Percentiles rank a stretch among this genome's conserved stretches.
Evolutionary conservation across 1,140 invertebrate species (phyloP).

Genomic region (Heliconius melpomene): DNA sequence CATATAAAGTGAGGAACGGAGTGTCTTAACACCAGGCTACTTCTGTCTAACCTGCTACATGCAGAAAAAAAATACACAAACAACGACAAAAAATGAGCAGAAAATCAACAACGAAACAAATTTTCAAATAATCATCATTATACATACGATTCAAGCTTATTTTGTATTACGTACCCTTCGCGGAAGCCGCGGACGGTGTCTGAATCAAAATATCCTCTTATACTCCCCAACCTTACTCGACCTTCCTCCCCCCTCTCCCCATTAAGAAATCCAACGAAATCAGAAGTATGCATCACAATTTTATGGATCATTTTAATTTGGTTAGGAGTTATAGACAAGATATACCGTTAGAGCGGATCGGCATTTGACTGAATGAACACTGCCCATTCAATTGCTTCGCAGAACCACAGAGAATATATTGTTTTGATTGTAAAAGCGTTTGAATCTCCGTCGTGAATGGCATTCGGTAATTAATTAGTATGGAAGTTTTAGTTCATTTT

Average conservation of each 20-base stretch:
- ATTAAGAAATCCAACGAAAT: conserved; percentile 30
- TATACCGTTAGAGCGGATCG: conserved; percentile 51
- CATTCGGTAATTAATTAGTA: conserved; percentile 13
- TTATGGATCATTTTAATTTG: conserved; percentile 37
- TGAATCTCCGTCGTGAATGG: conserved; percentile 24
- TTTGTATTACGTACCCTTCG: conserved; percentile 53
- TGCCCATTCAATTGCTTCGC: conserved; percentile 52
- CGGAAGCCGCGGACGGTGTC: conserved; percentile 50
- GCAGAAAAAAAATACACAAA: not conserved
- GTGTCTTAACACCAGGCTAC: too few relatives aligned
- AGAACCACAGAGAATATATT: conserved; percentile 44
- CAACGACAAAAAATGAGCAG: not conserved
- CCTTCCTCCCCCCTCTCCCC: conserved; percentile 34
- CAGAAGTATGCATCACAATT: conserved; percentile 14
- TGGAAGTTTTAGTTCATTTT: not conserved
- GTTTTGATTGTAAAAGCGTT: conserved; percentile 40
- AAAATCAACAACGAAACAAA: conserved; percentile 22
- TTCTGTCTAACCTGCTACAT: too few relatives aligned
- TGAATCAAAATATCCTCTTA: conserved; percentile 61
- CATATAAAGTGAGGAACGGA: too few relatives aligned
- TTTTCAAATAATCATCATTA: conserved; percentile 44
- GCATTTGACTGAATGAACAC: conserved; percentile 55
- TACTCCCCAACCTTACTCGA: conserved; percentile 35
- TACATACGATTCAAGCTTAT: conserved; percentile 44
- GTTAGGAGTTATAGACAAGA: conserved; percentile 49